A percentile compares a stretch with the other conserved stretches of the same genome.
Evolutionary conservation across 2,888 invertebrate species (phyloP).

Genomic region (Crocallis elinguaria): DNA sequence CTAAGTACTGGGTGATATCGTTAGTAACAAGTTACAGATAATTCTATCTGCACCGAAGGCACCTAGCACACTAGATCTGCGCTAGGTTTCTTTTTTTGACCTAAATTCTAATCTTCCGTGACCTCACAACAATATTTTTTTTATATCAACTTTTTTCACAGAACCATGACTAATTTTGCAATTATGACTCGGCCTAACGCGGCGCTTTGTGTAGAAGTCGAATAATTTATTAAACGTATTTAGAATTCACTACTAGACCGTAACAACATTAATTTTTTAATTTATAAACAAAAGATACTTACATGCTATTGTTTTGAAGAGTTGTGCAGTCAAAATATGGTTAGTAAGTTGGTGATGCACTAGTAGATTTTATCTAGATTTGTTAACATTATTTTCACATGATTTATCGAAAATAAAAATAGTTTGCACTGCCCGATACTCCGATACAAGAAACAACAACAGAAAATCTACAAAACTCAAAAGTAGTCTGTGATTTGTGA

Average conservation of each 20-base stretch:
- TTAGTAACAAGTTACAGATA: not conserved
- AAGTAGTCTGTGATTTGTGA: no score
- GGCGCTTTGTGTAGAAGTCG: not conserved
- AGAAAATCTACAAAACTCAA: no score
- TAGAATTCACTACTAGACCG: not conserved
- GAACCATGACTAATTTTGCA: not conserved
- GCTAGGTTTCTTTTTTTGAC: conserved; percentile 11
- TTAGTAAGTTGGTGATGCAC: not conserved
- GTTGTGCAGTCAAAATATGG: not conserved
- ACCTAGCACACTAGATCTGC: not conserved
- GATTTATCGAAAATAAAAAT: not conserved
- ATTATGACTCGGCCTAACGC: not conserved
- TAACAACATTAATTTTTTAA: not conserved
- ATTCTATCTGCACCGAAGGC: no score
- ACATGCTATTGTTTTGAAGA: conserved; percentile 4
- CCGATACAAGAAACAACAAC: not conserved
- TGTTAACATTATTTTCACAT: not conserved
- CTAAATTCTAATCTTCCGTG: conserved; percentile 25
- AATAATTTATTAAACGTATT: not conserved
- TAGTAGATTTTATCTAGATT: not conserved
- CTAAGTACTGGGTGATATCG: not conserved
- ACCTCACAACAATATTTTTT: conserved; percentile 18
- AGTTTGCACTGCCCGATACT: not conserved
- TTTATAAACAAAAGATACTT: conserved; percentile 29
- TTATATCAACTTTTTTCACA: not conserved